phyloP scores from a whole-genome alignment of 2,113 vertebrate genomes.

The Xyrauchen texanus region DNA sequence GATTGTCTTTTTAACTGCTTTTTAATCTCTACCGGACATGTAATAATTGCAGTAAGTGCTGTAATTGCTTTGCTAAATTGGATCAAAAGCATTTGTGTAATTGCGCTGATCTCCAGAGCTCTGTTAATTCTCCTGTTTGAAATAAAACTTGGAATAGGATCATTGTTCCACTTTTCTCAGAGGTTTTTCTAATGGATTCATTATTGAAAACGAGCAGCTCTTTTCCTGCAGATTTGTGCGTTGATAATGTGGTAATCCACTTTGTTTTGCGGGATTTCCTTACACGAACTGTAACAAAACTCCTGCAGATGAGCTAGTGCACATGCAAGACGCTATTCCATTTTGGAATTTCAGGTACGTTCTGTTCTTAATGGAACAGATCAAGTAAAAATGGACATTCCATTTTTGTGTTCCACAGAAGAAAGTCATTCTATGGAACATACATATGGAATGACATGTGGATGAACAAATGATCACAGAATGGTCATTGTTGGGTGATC shows the following conservation, averaged over 20 bases:
- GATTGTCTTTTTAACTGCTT: slow-evolving; percentile 23
- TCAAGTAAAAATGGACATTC: too few species aligned
- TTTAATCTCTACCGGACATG: slow-evolving; percentile 25
- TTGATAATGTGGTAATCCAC: slow-evolving; percentile 26
- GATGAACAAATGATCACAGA: too few species aligned
- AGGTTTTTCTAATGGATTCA: slow-evolving; percentile 29
- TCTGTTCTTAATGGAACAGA: too few species aligned
- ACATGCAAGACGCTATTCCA: background rate
- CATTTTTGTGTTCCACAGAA: too few species aligned
- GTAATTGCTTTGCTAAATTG: slow-evolving; percentile 14
- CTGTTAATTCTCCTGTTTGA: background rate
- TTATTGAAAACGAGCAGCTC: slow-evolving; percentile 28
- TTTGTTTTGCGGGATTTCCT: background rate
- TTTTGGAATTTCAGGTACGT: too few species aligned
- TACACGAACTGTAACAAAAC: background rate
- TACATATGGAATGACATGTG: too few species aligned
- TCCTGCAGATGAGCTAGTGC: background rate
- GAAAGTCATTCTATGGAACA: too few species aligned
- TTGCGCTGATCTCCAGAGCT: slow-evolving; percentile 33
- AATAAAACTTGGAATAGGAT: slow-evolving; percentile 20
- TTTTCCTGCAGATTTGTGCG: background rate
- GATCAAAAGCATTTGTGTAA: slow-evolving; percentile 23
- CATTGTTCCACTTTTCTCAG: background rate
- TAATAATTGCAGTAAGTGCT: slow-evolving; percentile 21
- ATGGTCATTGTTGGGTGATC: too few species aligned